Evolutionary conservation across 2,797 vertebrate species (phyloP).

Genomic region (Balearica regulorum): DNA sequence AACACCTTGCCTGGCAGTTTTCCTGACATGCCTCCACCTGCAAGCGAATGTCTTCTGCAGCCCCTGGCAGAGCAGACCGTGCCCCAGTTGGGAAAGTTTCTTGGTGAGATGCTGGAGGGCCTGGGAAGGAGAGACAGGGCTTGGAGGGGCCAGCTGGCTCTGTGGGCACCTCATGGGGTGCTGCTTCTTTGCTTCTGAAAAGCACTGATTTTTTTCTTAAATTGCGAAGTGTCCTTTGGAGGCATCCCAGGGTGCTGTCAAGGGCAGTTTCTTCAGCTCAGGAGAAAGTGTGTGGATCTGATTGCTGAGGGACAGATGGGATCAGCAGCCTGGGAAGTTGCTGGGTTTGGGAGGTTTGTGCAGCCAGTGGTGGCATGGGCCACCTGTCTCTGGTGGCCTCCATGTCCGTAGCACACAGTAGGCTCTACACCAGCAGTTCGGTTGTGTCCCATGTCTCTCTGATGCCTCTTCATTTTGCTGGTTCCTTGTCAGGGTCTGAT

Average conservation of each 20-base stretch:
- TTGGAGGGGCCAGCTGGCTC: neutral
- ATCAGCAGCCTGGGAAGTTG: neutral
- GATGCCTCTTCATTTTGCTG: neutral
- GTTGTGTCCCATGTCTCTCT: neutral
- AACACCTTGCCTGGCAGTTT: neutral
- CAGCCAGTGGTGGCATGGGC: neutral
- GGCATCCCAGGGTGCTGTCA: neutral
- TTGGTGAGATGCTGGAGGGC: neutral
- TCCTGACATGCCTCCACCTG: neutral
- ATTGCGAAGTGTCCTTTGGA: neutral
- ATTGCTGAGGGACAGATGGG: neutral
- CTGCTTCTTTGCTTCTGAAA: neutral
- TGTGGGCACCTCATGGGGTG: accelerated
- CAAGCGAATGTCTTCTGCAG: neutral
- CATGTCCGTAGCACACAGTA: accelerated
- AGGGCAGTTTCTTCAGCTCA: neutral
- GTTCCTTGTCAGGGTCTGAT: neutral
- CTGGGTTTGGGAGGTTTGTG: neutral
- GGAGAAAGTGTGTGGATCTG: neutral
- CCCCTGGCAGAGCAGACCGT: neutral
- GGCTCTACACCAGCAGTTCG: neutral
- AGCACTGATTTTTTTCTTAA: neutral
- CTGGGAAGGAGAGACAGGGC: neutral
- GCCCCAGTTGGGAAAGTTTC: neutral
- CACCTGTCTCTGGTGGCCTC: neutral